A percentile compares a stretch with the other conserved stretches of the same genome.
Conservation (phyloP, 2,797 vertebrate species). For the Syndactyla subalaris region DNA sequence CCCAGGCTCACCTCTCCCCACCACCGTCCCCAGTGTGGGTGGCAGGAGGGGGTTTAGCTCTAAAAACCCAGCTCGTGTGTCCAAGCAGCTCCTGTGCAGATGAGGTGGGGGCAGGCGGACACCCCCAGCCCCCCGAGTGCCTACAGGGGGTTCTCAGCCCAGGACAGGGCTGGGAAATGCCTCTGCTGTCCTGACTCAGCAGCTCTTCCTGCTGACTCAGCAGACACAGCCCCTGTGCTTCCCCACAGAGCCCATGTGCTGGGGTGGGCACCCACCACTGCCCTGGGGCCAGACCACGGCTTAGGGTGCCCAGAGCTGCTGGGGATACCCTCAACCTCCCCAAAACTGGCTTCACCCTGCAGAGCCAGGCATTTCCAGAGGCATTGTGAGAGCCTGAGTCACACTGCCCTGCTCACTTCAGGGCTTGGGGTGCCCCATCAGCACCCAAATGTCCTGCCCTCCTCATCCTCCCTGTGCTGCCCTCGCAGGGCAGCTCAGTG, state of each 20-base stretch:
- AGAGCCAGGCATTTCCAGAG: neutral
- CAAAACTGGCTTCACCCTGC: neutral
- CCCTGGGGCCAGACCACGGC: rapidly evolving
- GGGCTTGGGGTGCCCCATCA: neutral
- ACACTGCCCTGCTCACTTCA: rapidly evolving
- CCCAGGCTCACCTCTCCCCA: neutral
- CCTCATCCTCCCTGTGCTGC: neutral
- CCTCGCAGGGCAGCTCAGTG: neutral
- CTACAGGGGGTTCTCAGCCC: neutral
- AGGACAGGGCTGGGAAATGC: neutral
- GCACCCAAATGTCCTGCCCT: neutral
- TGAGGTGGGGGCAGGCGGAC: neutral
- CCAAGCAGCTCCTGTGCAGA: neutral
- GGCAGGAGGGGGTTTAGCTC: neutral
- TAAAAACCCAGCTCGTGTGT: rapidly evolving
- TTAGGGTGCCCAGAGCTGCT: neutral
- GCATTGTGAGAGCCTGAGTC: rapidly evolving
- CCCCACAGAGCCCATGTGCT: neutral
- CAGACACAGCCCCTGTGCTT: rapidly evolving
- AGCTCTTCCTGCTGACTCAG: constrained; percentile 8
- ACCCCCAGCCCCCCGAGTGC: neutral
- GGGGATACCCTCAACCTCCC: neutral
- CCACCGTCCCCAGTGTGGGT: rapidly evolving
- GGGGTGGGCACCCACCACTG: rapidly evolving
- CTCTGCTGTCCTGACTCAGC: constrained; percentile 10